phyloP scores from a whole-genome alignment of 1,140 invertebrate species.

The Penaeus indicus region DNA sequence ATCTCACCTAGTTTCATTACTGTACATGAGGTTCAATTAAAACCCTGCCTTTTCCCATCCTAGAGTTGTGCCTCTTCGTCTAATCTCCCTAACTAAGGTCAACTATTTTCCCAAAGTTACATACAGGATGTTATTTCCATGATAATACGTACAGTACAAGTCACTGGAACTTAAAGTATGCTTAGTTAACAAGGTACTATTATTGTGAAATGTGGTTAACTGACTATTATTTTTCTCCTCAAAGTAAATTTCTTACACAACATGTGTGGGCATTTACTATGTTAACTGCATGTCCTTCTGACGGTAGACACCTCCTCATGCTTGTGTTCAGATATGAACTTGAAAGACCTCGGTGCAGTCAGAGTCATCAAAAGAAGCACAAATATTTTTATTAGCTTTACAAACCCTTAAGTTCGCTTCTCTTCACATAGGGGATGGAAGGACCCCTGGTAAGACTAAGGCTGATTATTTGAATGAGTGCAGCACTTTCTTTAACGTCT shows the following conservation, averaged over 20 bases:
- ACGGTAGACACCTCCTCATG: background rate
- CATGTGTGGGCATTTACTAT: background rate
- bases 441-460: background rate
- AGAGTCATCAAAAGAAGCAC: background rate
- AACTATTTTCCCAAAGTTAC: no score
- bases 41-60: no score
- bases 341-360: background rate
- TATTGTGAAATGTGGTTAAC: background rate
- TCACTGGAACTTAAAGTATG: no score
- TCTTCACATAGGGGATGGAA: background rate
- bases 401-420: background rate
- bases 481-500: background rate
- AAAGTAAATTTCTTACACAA: no score
- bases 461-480: background rate
- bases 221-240: background rate
- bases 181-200: no score
- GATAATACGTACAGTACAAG: no score
- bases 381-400: background rate
- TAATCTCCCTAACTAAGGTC: no score
- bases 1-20: no score
- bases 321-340: background rate
- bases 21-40: no score
- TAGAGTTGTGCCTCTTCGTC: no score
- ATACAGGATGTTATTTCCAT: no score
- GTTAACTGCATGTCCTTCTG: conserved; percentile 27